These are phyloP conservation scores for Drosophila kurseongensis DNA, from an alignment of 1,140 invertebrate genomes.

Conservation along the genomic window DNA sequence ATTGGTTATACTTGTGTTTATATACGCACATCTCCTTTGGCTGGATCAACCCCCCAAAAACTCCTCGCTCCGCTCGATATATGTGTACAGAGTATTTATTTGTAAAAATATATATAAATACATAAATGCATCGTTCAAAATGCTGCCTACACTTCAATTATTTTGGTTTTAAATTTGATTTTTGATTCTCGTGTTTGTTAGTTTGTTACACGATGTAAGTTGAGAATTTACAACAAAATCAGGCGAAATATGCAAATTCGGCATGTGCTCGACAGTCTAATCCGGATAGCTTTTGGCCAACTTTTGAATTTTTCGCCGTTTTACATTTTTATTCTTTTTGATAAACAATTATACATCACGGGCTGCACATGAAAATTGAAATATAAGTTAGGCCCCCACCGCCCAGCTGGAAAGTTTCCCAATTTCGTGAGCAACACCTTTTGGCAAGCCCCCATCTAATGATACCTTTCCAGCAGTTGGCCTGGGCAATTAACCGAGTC, in stretches of 20 bases:
- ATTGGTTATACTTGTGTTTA: slow-evolving; percentile 84
- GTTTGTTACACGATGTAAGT: slow-evolving; percentile 66
- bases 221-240: slow-evolving; percentile 71
- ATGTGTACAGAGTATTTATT: slow-evolving; percentile 42
- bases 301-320: slow-evolving; percentile 9
- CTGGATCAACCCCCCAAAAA: slow-evolving; percentile 26
- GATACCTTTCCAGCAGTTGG: slow-evolving; percentile 52
- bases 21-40: slow-evolving; percentile 73
- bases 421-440: slow-evolving; percentile 27
- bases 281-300: slow-evolving; percentile 11
- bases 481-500: slow-evolving; percentile 66
- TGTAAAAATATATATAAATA: slow-evolving; percentile 35
- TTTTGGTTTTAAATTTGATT: slow-evolving; percentile 56
- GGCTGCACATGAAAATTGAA: slow-evolving; percentile 31
- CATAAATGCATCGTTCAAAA: slow-evolving; percentile 31
- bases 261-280: background rate
- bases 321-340: slow-evolving; percentile 9
- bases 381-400: background rate
- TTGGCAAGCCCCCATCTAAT: slow-evolving; percentile 4
- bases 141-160: slow-evolving; percentile 44
- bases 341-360: slow-evolving; percentile 26
- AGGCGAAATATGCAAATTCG: slow-evolving; percentile 51
- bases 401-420: slow-evolving; percentile 5
- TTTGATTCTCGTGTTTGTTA: slow-evolving; percentile 51
- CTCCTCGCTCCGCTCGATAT: background rate